A percentile compares a stretch with the other conserved stretches of the same genome.
These are phyloP conservation scores for Ceuthmochares aereus DNA, from an alignment of 2,113 vertebrate species.

Conservation along the genomic window DNA sequence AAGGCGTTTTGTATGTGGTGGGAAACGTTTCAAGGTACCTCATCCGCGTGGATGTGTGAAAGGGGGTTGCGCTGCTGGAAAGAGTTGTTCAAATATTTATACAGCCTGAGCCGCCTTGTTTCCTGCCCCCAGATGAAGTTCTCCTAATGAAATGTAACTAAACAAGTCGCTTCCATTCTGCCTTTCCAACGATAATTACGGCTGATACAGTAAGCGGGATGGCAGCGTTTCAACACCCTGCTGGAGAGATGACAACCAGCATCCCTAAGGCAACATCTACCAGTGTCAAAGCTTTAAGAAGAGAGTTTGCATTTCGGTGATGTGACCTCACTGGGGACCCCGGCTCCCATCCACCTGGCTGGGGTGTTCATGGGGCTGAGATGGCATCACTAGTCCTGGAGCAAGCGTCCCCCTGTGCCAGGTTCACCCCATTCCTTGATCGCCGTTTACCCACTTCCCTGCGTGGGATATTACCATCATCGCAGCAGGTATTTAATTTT, in stretches of 20 bases:
- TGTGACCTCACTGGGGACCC: background rate
- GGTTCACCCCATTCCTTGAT: rapidly evolving
- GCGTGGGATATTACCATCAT: rapidly evolving
- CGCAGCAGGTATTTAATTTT: background rate
- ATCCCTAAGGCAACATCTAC: background rate
- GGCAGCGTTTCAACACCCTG: background rate
- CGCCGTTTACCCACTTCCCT: background rate
- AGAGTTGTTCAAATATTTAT: conserved; percentile 13
- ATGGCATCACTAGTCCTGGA: background rate
- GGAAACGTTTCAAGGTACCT: background rate
- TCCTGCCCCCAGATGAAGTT: background rate
- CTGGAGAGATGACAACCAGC: background rate
- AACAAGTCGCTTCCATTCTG: background rate
- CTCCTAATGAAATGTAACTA: background rate
- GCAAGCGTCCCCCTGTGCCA: background rate
- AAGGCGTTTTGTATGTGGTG: rapidly evolving
- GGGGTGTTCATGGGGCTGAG: background rate
- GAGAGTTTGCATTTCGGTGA: background rate
- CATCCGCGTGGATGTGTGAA: rapidly evolving
- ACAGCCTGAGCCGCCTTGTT: background rate
- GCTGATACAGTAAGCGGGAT: background rate
- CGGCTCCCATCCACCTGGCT: background rate
- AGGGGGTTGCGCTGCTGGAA: background rate
- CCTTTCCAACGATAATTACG: background rate
- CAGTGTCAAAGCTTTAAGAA: background rate